These are phyloP conservation scores for Lates japonicus DNA, from an alignment of 2,797 vertebrate species.

Conservation along the genomic window DNA sequence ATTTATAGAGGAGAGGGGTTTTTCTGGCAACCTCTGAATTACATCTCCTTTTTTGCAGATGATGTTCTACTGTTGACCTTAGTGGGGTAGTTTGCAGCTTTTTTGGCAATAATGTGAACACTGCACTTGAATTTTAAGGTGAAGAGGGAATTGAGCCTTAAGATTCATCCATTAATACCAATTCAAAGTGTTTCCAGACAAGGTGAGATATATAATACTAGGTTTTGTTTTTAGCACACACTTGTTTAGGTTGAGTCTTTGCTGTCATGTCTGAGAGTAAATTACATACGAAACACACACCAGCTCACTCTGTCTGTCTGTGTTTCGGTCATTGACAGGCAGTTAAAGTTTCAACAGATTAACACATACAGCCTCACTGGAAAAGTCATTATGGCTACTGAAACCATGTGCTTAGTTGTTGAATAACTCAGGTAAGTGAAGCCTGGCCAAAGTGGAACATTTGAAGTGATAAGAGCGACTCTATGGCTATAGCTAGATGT, in stretches of 20 bases:
- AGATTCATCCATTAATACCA: no score
- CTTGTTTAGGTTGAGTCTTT: background rate
- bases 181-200: no score
- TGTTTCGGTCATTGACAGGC: background rate
- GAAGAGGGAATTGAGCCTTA: no score
- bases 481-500: background rate
- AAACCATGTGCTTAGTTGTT: constrained; percentile 31
- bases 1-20: no score
- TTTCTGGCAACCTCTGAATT: no score
- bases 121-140: no score
- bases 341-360: constrained; percentile 52
- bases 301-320: background rate
- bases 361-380: constrained; percentile 9
- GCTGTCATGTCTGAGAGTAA: background rate
- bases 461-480: constrained; percentile 13
- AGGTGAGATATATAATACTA: no score
- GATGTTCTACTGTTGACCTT: no score
- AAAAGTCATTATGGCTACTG: constrained; percentile 42
- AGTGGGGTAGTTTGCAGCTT: no score
- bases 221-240: background rate
- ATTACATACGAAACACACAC: background rate
- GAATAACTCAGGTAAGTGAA: constrained; percentile 38
- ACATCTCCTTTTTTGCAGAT: no score
- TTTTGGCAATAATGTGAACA: no score
- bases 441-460: constrained; percentile 18